Evolutionary conservation across 2,797 vertebrate genomes (phyloP).

Genomic region (Mycteria americana): DNA sequence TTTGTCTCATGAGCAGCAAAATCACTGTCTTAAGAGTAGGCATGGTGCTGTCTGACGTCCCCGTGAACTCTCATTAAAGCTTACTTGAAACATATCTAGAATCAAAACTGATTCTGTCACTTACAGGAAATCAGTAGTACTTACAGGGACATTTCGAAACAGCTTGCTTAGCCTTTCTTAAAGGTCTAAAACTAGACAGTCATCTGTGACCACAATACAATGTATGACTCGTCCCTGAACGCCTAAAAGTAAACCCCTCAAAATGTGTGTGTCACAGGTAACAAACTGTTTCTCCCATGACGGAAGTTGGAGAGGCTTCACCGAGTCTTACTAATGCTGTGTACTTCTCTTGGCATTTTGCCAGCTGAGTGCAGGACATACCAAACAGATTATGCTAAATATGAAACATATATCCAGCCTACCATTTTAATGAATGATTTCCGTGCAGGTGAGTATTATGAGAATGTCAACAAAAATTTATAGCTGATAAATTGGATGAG

Average conservation of each 20-base stretch:
- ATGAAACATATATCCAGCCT: not conserved
- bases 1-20: not conserved
- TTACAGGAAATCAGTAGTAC: not conserved
- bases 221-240: not conserved
- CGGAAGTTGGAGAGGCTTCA: not conserved
- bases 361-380: not conserved
- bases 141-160: not conserved
- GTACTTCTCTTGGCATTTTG: not conserved
- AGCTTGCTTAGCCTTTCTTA: not conserved
- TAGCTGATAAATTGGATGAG: not conserved
- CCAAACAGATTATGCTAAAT: not conserved
- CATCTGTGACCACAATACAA: not conserved
- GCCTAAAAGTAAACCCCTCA: not conserved
- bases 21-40: not conserved
- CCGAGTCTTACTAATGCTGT: accelerated
- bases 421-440: not conserved
- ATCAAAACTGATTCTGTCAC: not conserved
- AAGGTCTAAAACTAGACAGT: not conserved
- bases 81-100: not conserved
- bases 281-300: not conserved
- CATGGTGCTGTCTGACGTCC: not conserved
- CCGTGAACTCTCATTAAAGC: not conserved
- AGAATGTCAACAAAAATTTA: not conserved
- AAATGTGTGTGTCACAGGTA: not conserved
- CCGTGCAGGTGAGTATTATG: not conserved